Evolutionary conservation across 2,888 invertebrate genomes (phyloP).

Genomic region (Coelopa pilipes): DNA sequence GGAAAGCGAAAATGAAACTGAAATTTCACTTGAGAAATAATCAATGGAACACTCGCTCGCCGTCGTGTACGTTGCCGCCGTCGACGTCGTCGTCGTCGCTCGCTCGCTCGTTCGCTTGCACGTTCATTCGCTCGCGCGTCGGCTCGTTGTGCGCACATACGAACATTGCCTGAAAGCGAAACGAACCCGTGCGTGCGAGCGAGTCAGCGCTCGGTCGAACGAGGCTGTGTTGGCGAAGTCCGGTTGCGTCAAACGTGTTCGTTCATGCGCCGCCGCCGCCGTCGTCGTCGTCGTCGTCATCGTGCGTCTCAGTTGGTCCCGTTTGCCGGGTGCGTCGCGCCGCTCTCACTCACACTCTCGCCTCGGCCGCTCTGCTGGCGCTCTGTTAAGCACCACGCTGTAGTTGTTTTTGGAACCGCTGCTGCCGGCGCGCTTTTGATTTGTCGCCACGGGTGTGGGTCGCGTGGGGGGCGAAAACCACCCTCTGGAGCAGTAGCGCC

Average conservation of each 20-base stretch:
- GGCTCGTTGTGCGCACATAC: background rate
- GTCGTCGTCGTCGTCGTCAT: background rate
- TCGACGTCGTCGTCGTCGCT: constrained; percentile 35
- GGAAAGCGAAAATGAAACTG: constrained; percentile 67
- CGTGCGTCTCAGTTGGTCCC: background rate
- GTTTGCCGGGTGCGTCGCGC: no score
- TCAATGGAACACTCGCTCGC: constrained; percentile 48
- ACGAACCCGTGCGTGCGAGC: background rate
- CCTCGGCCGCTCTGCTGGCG: background rate
- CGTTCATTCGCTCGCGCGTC: constrained; percentile 21
- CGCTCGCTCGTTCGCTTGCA: constrained; percentile 27
- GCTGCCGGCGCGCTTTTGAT: background rate
- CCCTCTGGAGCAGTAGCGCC: no score
- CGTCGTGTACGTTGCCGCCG: constrained; percentile 42
- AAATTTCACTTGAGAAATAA: constrained; percentile 52
- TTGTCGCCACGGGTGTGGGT: constrained; percentile 13
- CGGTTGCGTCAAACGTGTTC: constrained; percentile 20
- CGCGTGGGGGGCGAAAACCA: background rate
- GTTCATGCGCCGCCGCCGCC: constrained; percentile 1
- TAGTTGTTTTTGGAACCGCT: background rate
- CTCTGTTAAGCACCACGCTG: background rate
- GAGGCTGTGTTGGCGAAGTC: background rate
- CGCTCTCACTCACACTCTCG: background rate
- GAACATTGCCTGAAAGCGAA: constrained; percentile 40
- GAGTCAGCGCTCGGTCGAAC: background rate